Base-by-base conservation (phyloP, 2,888 invertebrate genomes). In the Conchocele bisecta region DNA sequence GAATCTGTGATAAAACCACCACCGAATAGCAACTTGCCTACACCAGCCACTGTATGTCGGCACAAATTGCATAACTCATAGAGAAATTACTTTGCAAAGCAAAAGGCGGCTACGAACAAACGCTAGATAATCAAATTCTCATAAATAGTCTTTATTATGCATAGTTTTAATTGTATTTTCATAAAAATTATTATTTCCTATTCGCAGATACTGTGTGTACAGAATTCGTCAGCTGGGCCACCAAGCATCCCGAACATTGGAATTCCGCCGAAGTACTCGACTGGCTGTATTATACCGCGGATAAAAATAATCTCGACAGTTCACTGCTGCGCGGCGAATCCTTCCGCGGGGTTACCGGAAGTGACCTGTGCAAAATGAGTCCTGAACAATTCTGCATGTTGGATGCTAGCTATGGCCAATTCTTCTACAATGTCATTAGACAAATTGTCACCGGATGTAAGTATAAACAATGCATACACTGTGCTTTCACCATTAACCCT, bases 241-340 rank as follows among this genome's bases (percentile, higher is more conserved):
- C 71, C 39, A 83, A 72, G 41, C 85, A 86, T 58, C 87, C 87
- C 6, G 83, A 86, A 57, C 81, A 82, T 69, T 87, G 87, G 87
- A 75, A 64, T 20, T 58, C 79, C 24, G 63, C 69, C 31, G 85
- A 87, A 56, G 85, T 87, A 2, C 75, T 87, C 20, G 87, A 87
- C 72, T 87, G 87, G 87, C 53, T 87, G 15, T 86, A 77, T 72
- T 83, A 75, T 41, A 75, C 83, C 15, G 84, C 81, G 0, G 81
- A 81, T 24, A 76, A 70, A 50, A 68, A 83, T 42, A 67, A 79
- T 26, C 60, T 83, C 20, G 84, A 86, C 60, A 81, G 83, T 50
- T 76, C 82, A 3, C 53, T 68, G n/a, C 73, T 86, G 5, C 65
- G 78, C 15, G 85, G 85, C 1, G 87, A 87, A 57, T 75, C 82